Percentiles rank a stretch among this genome's conserved stretches.
These are phyloP conservation scores for Atopsyche davidsoni DNA, from an alignment of 1,140 invertebrate species.

Conservation along the genomic window DNA sequence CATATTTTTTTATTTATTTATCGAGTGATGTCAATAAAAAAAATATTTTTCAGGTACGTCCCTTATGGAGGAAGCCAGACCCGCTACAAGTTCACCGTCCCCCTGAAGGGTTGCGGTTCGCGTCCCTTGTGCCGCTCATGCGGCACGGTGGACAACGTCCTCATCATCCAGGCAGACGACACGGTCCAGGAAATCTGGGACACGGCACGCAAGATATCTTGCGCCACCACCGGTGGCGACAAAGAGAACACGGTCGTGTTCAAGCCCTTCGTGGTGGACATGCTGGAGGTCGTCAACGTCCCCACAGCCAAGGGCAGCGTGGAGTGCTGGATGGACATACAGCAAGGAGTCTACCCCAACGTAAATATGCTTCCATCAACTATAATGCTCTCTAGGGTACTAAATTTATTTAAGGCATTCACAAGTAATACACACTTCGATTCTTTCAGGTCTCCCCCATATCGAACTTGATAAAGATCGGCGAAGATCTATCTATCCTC, in stretches of 20 bases:
- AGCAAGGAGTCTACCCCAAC: slow-evolving; percentile 61
- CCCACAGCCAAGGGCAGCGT: slow-evolving; percentile 55
- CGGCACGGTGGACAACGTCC: slow-evolving; percentile 55
- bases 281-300: slow-evolving; percentile 63
- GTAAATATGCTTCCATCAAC: slow-evolving; percentile 39
- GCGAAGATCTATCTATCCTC: slow-evolving; percentile 62
- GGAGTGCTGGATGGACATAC: slow-evolving; percentile 74
- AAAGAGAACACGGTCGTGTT: slow-evolving; percentile 59
- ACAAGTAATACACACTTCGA: slow-evolving; percentile 4
- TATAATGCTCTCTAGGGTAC: neutral
- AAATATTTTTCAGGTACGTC: slow-evolving; percentile 57
- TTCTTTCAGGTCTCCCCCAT: slow-evolving; percentile 52
- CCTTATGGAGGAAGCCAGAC: slow-evolving; percentile 49
- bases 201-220: slow-evolving; percentile 56
- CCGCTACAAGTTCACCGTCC: slow-evolving; percentile 55
- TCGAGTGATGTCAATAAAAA: too few species aligned
- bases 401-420: neutral
- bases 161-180: slow-evolving; percentile 61
- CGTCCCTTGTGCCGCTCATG: slow-evolving; percentile 53
- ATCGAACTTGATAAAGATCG: slow-evolving; percentile 60
- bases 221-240: slow-evolving; percentile 45
- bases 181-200: slow-evolving; percentile 57
- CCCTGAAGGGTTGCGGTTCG: slow-evolving; percentile 56
- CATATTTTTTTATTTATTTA: too few species aligned
- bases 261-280: slow-evolving; percentile 64